Evolutionary conservation across 2,113 vertebrate genomes (phyloP), one percentile per base, ranked within the genome.

Genomic region (Microtus montanus): DNA sequence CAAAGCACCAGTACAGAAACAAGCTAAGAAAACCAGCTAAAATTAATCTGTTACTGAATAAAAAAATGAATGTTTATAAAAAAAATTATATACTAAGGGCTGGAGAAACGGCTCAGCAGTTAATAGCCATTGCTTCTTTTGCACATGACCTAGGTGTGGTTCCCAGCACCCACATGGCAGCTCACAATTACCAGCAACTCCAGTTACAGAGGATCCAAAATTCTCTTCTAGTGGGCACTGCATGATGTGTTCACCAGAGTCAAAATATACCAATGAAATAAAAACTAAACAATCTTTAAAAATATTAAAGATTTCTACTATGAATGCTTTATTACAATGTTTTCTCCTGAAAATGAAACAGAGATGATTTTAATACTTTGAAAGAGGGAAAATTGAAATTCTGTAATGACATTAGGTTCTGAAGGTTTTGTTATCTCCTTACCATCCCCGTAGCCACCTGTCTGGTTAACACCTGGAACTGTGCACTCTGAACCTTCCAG

Each of bases 381-480:
- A 80, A 95, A 49, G 7, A 58, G 61, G 38, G 5, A 68, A 77
- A 86, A 41, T 87, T 49, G 94, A 70, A 19, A 87, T 30, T 87
- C 88, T 87, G 7, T 88, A 85, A 77, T 47, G 14, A 66, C 13
- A 92, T 26, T 63, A 79, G 91, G 90, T 84, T 87, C 49, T 86
- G 87, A 94, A 80, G 64, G 66, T 86, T 24, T 77, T 95, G 38
- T 87, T 22, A 49, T 86, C 75, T 86, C 87, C 78, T 86, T 26
- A 85, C 13, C 15, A 71, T 64, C 74, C 47, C 41, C 82, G 3
- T 33, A 84, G 54, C 28, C 68, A 94, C 52, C 63, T 90, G 44
- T 71, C 85, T 87, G 91, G 61, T 91, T 82, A 83, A 64, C 10
- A 95, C 38, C 28, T 90, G n/a, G 64, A 85, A 93, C 70, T 38